Evolutionary conservation across 1,140 invertebrate genomes (phyloP).

Genomic region (Macrobrachium rosenbergii): DNA sequence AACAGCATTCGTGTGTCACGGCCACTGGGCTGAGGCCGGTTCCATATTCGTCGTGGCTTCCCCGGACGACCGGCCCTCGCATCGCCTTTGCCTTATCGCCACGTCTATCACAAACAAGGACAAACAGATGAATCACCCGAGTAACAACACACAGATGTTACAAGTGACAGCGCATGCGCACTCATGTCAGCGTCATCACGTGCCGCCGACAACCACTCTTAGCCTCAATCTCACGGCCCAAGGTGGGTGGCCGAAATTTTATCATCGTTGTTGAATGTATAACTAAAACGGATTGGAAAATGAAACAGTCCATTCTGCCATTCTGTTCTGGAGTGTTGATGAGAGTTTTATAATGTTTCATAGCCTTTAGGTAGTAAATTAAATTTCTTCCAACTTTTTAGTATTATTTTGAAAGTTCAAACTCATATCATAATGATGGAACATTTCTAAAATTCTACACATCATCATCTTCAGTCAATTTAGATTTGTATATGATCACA

Average conservation of each 20-base stretch:
- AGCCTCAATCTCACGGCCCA: slow-evolving; percentile 62
- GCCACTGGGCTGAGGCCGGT: slow-evolving; percentile 61
- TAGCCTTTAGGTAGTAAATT: too few relatives aligned
- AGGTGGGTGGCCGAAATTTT: slow-evolving; percentile 9
- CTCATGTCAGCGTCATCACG: slow-evolving; percentile 58
- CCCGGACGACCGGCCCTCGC: slow-evolving; percentile 55
- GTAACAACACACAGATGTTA: slow-evolving; percentile 48
- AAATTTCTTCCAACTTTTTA: too few relatives aligned
- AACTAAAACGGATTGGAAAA: neutral
- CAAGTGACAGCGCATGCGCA: slow-evolving; percentile 64
- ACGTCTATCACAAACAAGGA: slow-evolving; percentile 33
- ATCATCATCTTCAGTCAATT: too few relatives aligned
- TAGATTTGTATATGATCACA: too few relatives aligned
- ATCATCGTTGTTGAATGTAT: too few relatives aligned
- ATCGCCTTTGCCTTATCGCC: slow-evolving; percentile 62
- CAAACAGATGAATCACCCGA: slow-evolving; percentile 22
- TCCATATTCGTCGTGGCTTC: slow-evolving; percentile 62
- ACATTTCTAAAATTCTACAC: too few relatives aligned
- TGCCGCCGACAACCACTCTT: slow-evolving; percentile 58
- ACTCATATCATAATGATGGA: too few relatives aligned
- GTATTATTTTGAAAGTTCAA: too few relatives aligned
- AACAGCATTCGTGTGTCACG: slow-evolving; percentile 64
- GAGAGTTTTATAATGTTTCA: too few relatives aligned
- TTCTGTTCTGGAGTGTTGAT: neutral
- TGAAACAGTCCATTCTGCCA: neutral